Conservation (phyloP, 2,888 invertebrate genomes). For the Pantelozetes paolii region DNA sequence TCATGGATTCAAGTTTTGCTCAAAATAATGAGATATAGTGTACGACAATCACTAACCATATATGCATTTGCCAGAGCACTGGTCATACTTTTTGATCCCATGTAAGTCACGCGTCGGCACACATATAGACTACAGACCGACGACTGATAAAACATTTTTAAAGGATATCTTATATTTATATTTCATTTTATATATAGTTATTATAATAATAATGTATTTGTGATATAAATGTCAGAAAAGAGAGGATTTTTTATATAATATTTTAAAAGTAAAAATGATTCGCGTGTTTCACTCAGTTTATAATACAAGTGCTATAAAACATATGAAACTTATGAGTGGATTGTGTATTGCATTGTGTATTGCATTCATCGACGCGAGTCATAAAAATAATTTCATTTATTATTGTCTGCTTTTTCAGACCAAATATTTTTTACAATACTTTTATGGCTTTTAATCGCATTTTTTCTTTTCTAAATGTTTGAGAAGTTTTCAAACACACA, state of each 20-base stretch:
- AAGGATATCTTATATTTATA: too few relatives aligned
- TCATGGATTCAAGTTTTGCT: too few relatives aligned
- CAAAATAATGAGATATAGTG: not conserved
- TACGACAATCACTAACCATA: too few relatives aligned
- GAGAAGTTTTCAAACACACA: not conserved
- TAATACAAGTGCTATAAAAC: not conserved
- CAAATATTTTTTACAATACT: not conserved
- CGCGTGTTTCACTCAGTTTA: constrained; percentile 7
- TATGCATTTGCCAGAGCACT: not conserved
- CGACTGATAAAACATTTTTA: too few relatives aligned
- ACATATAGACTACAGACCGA: not conserved
- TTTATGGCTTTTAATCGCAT: not conserved
- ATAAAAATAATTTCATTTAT: not conserved
- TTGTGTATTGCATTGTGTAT: not conserved
- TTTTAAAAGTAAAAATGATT: not conserved
- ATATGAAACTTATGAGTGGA: not conserved
- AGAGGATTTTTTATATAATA: too few relatives aligned
- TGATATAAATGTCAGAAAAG: too few relatives aligned
- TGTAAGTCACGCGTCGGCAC: not conserved
- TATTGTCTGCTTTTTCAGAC: not conserved
- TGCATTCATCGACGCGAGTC: constrained; percentile 16
- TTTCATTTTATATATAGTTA: too few relatives aligned
- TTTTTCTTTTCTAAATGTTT: not conserved
- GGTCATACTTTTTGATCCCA: constrained; percentile 9
- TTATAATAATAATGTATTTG: too few relatives aligned